Percentiles rank a stretch among this genome's conserved stretches.
These are phyloP conservation scores for Ceramica pisi DNA, from an alignment of 2,888 invertebrate genomes.

Conservation along the genomic window DNA sequence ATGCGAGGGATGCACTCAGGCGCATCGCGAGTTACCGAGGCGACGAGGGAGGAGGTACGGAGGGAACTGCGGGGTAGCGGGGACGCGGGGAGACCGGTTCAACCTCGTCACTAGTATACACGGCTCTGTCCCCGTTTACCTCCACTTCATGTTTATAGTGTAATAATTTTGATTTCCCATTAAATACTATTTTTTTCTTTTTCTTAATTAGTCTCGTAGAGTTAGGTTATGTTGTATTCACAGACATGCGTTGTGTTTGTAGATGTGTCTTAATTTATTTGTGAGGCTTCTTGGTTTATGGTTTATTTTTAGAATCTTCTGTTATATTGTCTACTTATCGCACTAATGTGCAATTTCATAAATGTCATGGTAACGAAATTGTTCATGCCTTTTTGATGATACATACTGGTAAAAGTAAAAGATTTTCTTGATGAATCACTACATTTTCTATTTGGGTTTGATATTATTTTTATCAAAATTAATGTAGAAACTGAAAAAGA, in stretches of 20 bases:
- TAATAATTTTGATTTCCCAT: constrained; percentile 61
- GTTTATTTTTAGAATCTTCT: background rate
- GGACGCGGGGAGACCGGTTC: constrained; percentile 76
- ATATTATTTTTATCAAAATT: background rate
- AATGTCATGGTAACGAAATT: background rate
- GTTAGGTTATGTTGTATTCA: background rate
- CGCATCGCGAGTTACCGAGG: constrained; percentile 71
- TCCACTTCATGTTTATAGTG: constrained; percentile 73
- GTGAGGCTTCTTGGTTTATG: background rate
- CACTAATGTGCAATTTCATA: background rate
- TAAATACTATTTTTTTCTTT: constrained; percentile 50
- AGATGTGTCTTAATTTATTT: background rate
- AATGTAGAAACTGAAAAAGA: background rate
- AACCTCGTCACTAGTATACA: constrained; percentile 77
- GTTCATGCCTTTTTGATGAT: background rate
- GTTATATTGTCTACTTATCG: background rate
- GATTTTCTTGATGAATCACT: no score
- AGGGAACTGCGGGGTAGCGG: constrained; percentile 51
- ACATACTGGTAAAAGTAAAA: background rate
- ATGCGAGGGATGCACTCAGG: constrained; percentile 79
- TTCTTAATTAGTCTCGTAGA: background rate
- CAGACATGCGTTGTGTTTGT: background rate
- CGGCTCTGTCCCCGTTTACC: constrained; percentile 82
- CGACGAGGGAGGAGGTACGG: constrained; percentile 61
- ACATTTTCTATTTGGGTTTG: background rate